phyloP scores from a whole-genome alignment of 2,888 invertebrate species.

The Exephanes ischioxanthus region DNA sequence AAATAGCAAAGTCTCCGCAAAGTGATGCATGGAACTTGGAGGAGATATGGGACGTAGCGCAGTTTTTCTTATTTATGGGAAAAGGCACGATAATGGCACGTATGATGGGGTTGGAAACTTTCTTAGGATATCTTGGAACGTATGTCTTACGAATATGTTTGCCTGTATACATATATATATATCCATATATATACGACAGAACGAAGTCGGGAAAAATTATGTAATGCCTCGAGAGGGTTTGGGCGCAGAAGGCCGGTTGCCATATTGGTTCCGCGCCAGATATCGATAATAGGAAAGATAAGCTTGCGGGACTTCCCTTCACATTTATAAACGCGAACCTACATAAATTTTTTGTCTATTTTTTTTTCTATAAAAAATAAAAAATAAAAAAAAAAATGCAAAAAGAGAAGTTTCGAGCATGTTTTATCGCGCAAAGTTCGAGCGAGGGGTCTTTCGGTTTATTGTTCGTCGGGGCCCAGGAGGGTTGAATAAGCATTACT shows the following conservation, averaged over 20 bases:
- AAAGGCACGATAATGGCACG: conserved; percentile 81
- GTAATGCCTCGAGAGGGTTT: conserved; percentile 17
- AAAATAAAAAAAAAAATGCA: not conserved
- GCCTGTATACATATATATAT: conserved; percentile 20
- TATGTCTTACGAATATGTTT: conserved; percentile 9
- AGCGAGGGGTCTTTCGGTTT: not conserved
- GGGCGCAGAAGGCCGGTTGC: conserved; percentile 59
- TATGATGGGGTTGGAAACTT: conserved; percentile 79
- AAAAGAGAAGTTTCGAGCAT: not conserved
- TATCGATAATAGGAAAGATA: conserved; percentile 85
- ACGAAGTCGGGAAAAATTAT: conserved; percentile 38
- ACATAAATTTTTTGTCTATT: not conserved
- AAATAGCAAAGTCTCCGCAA: not conserved
- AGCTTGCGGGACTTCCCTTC: conserved; percentile 69
- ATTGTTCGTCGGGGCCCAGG: conserved; percentile 36
- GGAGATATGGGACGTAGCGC: conserved; percentile 70
- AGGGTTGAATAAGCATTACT: conserved; percentile 77
- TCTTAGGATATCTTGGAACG: conserved; percentile 59
- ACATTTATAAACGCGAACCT: conserved; percentile 49
- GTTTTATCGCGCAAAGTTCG: conserved; percentile 14
- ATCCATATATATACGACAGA: not conserved
- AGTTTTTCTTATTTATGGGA: conserved; percentile 80
- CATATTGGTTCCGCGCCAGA: conserved; percentile 83
- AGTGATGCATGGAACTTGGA: not conserved
- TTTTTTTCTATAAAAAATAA: not conserved